Evolutionary conservation across 2,113 vertebrate species (phyloP).

Genomic region (Struthidea cinerea): DNA sequence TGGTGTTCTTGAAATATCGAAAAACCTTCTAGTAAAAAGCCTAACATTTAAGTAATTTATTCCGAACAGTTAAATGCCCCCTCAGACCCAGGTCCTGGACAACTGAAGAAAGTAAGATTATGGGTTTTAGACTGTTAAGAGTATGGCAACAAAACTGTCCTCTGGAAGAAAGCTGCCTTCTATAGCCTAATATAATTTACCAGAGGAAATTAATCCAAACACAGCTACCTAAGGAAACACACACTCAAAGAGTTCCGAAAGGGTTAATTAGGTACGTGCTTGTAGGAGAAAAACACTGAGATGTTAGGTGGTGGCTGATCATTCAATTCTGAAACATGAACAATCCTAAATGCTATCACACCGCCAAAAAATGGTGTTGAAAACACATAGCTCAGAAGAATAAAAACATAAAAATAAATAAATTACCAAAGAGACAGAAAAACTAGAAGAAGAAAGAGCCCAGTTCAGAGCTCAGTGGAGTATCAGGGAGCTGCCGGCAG

Average conservation of each 20-base stretch:
- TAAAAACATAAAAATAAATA: not conserved
- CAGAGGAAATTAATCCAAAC: not conserved
- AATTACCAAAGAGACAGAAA: not conserved
- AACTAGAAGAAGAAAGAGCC: not conserved
- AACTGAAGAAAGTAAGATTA: not conserved
- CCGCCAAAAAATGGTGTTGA: not conserved
- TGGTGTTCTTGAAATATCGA: not conserved
- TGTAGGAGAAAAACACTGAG: not conserved
- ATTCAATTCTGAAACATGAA: not conserved
- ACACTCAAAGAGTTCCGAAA: not conserved
- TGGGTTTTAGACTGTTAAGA: not conserved
- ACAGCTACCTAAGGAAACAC: not conserved
- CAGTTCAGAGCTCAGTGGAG: not conserved
- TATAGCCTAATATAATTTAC: not conserved
- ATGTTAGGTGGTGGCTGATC: not conserved
- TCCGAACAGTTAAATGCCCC: not conserved
- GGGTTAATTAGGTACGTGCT: rapidly evolving
- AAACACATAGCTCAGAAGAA: not conserved
- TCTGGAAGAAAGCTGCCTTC: not conserved
- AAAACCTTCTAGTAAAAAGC: not conserved
- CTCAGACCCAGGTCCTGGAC: not conserved
- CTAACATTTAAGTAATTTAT: not conserved
- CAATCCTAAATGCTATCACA: not conserved
- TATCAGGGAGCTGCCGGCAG: not conserved
- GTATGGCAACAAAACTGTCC: not conserved